Conservation (phyloP, 2,113 vertebrate genomes). For the Solea senegalensis region DNA sequence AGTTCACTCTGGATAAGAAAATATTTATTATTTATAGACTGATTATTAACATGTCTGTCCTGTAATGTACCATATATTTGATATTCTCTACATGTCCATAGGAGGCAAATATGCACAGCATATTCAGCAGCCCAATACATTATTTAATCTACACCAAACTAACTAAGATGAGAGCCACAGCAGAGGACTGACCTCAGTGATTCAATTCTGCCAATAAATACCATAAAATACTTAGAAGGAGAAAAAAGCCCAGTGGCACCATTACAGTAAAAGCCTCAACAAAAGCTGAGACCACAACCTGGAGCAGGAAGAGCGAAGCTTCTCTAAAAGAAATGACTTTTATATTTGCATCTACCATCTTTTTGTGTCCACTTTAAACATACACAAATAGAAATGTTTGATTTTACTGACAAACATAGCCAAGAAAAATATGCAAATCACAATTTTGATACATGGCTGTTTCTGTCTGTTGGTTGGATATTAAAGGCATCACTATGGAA, state of each 20-base stretch:
- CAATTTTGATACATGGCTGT: not conserved
- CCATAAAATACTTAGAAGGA: conserved; percentile 50
- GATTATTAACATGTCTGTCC: too few species aligned
- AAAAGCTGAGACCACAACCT: conserved; percentile 21
- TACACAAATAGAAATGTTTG: too few species aligned
- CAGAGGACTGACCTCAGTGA: conserved; percentile 57
- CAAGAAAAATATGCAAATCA: not conserved
- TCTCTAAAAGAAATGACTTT: conserved; percentile 25
- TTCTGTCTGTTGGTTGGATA: not conserved
- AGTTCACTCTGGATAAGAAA: too few species aligned
- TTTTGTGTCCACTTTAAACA: conserved; percentile 12
- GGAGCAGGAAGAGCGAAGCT: conserved; percentile 3
- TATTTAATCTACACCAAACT: conserved; percentile 47
- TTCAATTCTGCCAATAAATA: conserved; percentile 64
- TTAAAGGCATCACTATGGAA: not conserved
- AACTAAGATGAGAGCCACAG: conserved; percentile 45
- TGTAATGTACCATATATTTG: too few species aligned
- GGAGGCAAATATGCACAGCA: conserved; percentile 1
- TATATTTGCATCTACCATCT: conserved; percentile 32
- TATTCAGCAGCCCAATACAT: conserved; percentile 22
- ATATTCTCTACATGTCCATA: too few species aligned
- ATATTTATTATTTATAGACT: too few species aligned
- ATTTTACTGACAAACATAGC: not conserved
- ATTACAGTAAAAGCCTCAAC: conserved; percentile 26
- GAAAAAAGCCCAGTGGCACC: conserved; percentile 35